Base-by-base conservation (phyloP, 1,140 invertebrate genomes). In the Trissolcus basalis region DNA sequence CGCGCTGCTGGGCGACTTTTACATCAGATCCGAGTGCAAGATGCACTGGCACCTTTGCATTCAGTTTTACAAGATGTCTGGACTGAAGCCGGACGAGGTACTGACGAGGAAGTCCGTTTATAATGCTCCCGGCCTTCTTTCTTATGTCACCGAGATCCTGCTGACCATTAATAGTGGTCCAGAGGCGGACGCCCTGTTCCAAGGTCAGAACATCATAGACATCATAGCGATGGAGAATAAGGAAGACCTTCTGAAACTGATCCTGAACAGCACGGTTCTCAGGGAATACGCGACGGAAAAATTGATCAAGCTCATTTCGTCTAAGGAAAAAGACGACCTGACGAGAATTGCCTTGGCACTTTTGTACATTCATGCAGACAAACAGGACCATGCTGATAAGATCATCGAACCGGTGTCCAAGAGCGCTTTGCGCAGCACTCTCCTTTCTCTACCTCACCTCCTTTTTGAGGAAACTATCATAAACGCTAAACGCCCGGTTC, bases 1-100 rank as follows among this genome's bases (percentile, higher is more conserved):
- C 75, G 89, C 89, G 10, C 79, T 93, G 9, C 84, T 94, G 16
- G 92, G 89, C 3, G 92, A 94, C 68, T 91, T 91, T 78, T 92
- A 91, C 76, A 86, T 93, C 16, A 89, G 88, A 88, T 92, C 89
- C 71, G 90, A 90, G 6, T 68, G 50, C 0, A 87, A 90, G 68
- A 83, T 86, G 1, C 90, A 92, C 51, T 92, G 91, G 89, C 81
- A 84, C 39, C 79, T 90, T n/a, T 90, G 90, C 43, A 85, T 90
- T 72, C 89, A 90, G 1, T 92, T 91, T 80, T 93, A 91, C 76
- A 90, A 89, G 71, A 91, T 91, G 86, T 91, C 91, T 0, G 83
- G 86, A 9, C 56, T 91, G 1, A 86, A 82, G 27, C 85, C 89
- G 2, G 81, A 84, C 0, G 89, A 91, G 73, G 88, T 91, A 2